A percentile compares a stretch with the other conserved stretches of the same genome.
Evolutionary conservation across 2,797 vertebrate species (phyloP).

Genomic region (Eutrigla gurnardus): DNA sequence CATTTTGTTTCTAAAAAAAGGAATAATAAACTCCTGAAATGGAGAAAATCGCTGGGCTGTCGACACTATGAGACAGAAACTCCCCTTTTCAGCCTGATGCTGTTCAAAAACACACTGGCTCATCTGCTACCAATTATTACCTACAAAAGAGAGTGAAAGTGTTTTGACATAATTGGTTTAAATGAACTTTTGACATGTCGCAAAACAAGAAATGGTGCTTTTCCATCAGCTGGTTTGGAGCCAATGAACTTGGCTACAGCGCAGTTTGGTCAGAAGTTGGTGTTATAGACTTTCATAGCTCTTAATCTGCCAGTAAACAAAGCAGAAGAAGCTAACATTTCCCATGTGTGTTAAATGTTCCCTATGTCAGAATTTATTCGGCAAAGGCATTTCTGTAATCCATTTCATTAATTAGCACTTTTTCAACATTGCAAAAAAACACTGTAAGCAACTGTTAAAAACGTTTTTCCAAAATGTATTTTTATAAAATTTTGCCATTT

Average conservation of each 20-base stretch:
- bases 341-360: no score
- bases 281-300: not conserved
- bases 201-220: not conserved
- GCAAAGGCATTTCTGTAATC: no score
- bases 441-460: not conserved
- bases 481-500: not conserved
- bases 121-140: slow-evolving; percentile 6
- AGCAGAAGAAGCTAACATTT: no score
- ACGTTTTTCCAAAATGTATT: not conserved
- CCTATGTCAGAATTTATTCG: no score
- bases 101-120: slow-evolving; percentile 17
- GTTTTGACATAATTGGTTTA: not conserved
- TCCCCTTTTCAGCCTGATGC: slow-evolving; percentile 14
- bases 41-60: slow-evolving; percentile 1
- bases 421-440: no score
- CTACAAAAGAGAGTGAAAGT: not conserved
- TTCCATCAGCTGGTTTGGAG: not conserved
- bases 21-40: slow-evolving; percentile 21
- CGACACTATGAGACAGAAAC: not conserved
- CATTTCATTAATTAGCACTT: no score
- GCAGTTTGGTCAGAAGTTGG: not conserved
- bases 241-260: not conserved
- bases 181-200: not conserved
- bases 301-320: no score
- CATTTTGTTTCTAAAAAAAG: not conserved